A percentile compares a stretch with the other conserved stretches of the same genome.
Conservation (phyloP, 2,113 vertebrate genomes). For the Psittacula cyanocephala region DNA sequence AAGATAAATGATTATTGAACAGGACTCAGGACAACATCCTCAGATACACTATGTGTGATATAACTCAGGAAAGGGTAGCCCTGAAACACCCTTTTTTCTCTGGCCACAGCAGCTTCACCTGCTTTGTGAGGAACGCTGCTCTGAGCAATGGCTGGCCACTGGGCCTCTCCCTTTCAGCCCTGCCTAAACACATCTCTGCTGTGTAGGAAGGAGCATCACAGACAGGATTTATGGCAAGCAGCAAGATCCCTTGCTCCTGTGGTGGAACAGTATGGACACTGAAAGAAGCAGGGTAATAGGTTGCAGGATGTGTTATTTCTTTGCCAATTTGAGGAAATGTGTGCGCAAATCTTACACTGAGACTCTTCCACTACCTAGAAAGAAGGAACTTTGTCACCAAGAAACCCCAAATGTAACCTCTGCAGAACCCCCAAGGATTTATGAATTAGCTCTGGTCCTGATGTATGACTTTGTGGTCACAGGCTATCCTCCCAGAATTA, state of each 20-base stretch:
- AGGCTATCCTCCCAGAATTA: background rate
- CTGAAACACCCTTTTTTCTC: background rate
- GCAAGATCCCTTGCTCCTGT: background rate
- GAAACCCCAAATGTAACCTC: background rate
- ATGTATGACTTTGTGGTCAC: background rate
- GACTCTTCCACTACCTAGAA: background rate
- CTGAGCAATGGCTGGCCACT: background rate
- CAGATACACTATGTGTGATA: background rate
- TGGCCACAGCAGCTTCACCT: background rate
- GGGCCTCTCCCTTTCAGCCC: background rate
- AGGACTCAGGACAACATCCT: background rate
- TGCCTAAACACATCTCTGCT: background rate
- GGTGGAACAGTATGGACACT: background rate
- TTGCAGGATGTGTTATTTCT: background rate
- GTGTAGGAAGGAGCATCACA: background rate
- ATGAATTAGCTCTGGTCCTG: background rate
- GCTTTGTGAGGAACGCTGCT: fast-evolving
- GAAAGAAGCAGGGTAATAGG: background rate
- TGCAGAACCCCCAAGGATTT: background rate
- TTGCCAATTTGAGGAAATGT: background rate
- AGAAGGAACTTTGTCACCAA: background rate
- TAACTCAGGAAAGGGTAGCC: background rate
- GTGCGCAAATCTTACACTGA: background rate
- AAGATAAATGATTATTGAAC: background rate
- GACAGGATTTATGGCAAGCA: background rate